phyloP scores from a whole-genome alignment of 2,113 vertebrate genomes.

The Thermophis baileyi region DNA sequence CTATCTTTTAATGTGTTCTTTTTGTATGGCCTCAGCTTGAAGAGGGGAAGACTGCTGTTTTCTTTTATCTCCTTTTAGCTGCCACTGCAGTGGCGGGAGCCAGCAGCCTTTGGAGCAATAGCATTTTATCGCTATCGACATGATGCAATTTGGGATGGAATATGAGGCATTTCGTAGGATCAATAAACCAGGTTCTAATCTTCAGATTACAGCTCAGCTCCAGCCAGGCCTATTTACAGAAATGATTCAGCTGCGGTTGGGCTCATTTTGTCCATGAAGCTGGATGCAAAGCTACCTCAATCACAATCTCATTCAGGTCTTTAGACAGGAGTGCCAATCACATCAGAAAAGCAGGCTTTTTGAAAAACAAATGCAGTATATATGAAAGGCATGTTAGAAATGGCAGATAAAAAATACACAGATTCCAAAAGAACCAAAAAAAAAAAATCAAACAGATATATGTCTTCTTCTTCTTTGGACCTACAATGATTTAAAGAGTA shows the following conservation, averaged over 20 bases:
- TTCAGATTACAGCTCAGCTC: constrained; percentile 33
- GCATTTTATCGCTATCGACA: constrained; percentile 34
- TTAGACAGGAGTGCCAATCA: neutral
- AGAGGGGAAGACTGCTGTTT: neutral
- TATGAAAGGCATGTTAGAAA: neutral
- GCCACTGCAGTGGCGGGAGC: neutral
- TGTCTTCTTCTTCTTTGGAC: neutral
- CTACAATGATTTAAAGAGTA: neutral
- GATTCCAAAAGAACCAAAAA: neutral
- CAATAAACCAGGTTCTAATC: constrained; percentile 41
- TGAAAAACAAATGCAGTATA: neutral
- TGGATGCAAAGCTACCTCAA: constrained; percentile 27
- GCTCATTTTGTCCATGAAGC: constrained; percentile 21
- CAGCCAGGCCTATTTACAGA: constrained; percentile 15
- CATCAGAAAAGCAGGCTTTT: neutral
- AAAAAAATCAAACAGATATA: neutral
- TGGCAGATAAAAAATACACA: neutral
- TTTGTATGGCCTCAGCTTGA: neutral
- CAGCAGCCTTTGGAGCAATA: neutral
- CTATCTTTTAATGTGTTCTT: neutral
- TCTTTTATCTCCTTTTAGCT: neutral
- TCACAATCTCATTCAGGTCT: neutral
- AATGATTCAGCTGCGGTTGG: constrained; percentile 21
- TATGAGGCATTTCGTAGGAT: constrained; percentile 22
- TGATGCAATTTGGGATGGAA: constrained; percentile 27